Evolutionary conservation across 2,888 invertebrate species (phyloP).

Genomic region (Perdita meconis): DNA sequence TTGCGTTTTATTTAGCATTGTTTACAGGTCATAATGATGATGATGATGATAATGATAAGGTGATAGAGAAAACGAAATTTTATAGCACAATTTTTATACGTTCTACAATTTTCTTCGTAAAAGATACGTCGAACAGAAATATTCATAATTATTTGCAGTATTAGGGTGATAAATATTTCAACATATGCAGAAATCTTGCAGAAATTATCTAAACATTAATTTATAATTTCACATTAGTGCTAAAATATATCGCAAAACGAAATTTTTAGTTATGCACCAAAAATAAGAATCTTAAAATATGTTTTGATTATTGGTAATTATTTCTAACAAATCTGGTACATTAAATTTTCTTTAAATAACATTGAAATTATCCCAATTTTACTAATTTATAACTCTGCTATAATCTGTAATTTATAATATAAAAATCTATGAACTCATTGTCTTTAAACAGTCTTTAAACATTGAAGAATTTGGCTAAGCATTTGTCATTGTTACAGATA

Average conservation of each 20-base stretch:
- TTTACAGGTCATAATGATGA: slow-evolving; percentile 47
- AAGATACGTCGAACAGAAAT: slow-evolving; percentile 8
- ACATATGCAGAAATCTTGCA: too few species aligned
- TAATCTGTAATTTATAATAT: too few species aligned
- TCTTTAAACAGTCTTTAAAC: neutral
- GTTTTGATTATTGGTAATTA: too few species aligned
- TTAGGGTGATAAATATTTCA: neutral
- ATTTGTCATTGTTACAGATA: slow-evolving; percentile 53
- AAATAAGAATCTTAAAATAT: neutral
- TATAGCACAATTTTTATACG: neutral
- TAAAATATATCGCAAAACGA: neutral
- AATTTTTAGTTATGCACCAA: neutral
- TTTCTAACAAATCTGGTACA: too few species aligned
- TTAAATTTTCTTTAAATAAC: too few species aligned
- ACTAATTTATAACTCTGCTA: too few species aligned
- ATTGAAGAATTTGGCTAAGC: neutral
- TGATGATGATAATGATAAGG: slow-evolving; percentile 34
- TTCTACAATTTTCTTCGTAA: neutral
- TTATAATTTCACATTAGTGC: neutral
- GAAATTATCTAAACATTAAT: too few species aligned
- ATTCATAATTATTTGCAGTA: neutral
- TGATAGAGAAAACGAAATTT: slow-evolving; percentile 28
- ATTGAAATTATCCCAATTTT: too few species aligned
- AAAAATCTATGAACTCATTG: too few species aligned
- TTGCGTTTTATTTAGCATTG: slow-evolving; percentile 19